Evolutionary conservation across 2,113 vertebrate genomes (phyloP).

Genomic region (Varanus salvator): DNA sequence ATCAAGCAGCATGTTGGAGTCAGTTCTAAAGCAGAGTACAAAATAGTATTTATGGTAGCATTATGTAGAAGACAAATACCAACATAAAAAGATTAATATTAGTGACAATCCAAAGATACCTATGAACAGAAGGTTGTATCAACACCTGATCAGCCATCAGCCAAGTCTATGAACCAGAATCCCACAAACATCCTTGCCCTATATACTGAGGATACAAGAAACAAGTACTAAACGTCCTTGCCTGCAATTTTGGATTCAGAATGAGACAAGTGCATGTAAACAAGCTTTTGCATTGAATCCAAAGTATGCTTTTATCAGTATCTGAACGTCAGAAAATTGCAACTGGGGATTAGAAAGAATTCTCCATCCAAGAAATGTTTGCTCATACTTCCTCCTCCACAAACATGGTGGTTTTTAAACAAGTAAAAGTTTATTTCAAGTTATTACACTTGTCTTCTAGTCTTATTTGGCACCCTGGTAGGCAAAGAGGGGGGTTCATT

Average conservation of each 20-base stretch:
- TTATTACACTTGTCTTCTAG: neutral
- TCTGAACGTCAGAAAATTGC: neutral
- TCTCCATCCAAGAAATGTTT: neutral
- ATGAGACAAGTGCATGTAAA: neutral
- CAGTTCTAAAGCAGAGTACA: neutral
- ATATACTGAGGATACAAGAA: neutral
- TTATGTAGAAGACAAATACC: neutral
- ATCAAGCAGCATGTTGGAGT: neutral
- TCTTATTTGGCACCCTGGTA: neutral
- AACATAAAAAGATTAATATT: neutral
- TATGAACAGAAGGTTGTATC: neutral
- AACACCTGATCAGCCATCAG: neutral
- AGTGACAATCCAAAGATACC: neutral
- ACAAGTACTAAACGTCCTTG: neutral
- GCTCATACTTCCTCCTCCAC: neutral
- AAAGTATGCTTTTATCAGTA: neutral
- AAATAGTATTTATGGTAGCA: neutral
- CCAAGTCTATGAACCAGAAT: neutral
- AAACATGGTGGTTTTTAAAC: neutral
- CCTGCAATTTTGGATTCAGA: neutral
- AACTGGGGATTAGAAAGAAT: neutral
- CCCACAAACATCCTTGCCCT: neutral
- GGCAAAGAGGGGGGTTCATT: neutral
- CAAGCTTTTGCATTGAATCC: neutral
- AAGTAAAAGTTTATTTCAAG: neutral